Evolutionary conservation across 1,140 invertebrate genomes (phyloP).

Genomic region (Drosophila bocki): DNA sequence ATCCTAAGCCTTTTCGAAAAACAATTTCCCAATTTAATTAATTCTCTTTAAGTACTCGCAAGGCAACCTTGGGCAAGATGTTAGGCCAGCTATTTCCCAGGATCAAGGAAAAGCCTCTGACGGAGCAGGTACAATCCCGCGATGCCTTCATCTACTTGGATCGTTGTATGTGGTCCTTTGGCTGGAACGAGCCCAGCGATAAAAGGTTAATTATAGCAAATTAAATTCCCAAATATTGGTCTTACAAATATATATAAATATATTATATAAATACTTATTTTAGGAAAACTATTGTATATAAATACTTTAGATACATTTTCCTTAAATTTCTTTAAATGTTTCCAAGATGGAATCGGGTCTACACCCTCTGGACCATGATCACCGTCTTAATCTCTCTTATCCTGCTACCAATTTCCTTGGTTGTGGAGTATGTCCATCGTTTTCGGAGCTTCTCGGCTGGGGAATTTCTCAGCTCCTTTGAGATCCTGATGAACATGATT

Average conservation of each 20-base stretch:
- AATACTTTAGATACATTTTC: neutral
- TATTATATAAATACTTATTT: no score
- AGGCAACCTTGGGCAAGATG: slow-evolving; percentile 21
- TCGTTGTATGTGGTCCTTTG: slow-evolving; percentile 17
- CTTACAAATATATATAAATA: no score
- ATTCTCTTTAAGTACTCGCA: neutral
- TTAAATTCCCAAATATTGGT: no score
- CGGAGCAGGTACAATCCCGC: slow-evolving; percentile 30
- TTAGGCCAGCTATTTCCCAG: slow-evolving; percentile 41
- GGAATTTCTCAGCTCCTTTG: slow-evolving; percentile 61
- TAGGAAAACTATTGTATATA: no score
- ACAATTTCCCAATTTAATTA: no score
- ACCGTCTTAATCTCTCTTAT: neutral
- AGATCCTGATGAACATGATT: slow-evolving; percentile 43
- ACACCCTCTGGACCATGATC: slow-evolving; percentile 18
- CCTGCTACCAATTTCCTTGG: slow-evolving; percentile 21
- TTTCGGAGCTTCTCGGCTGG: slow-evolving; percentile 43
- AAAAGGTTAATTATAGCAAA: neutral
- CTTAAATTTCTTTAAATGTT: neutral
- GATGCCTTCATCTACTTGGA: slow-evolving; percentile 60
- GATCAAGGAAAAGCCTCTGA: slow-evolving; percentile 11
- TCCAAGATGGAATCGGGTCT: neutral
- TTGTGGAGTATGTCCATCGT: slow-evolving; percentile 45
- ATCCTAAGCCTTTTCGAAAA: no score
- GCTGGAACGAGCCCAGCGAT: slow-evolving; percentile 44